Evolutionary conservation across 2,797 vertebrate genomes (phyloP).

Genomic region (Clarias fuscus): DNA sequence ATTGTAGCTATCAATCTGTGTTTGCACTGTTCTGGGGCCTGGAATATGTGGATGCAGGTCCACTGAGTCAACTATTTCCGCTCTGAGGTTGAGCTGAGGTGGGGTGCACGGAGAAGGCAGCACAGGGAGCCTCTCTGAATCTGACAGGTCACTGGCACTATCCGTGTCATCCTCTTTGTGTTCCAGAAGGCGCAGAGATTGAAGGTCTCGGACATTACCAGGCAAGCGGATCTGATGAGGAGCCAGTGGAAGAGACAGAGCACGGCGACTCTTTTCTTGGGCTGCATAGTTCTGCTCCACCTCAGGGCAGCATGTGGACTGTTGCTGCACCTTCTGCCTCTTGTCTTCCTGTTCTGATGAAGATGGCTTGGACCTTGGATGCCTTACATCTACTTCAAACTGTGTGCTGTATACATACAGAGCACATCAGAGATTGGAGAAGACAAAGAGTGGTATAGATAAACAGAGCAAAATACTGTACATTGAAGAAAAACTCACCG

Average conservation of each 20-base stretch:
- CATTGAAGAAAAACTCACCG: slow-evolving; percentile 49
- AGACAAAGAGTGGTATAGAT: neutral
- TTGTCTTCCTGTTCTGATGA: slow-evolving; percentile 66
- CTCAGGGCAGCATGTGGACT: slow-evolving; percentile 60
- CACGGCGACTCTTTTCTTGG: slow-evolving; percentile 70
- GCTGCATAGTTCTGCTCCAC: slow-evolving; percentile 60
- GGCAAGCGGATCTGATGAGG: slow-evolving; percentile 66
- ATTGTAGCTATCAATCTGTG: slow-evolving; percentile 67
- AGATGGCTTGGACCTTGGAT: slow-evolving; percentile 66
- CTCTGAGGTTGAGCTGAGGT: slow-evolving; percentile 89
- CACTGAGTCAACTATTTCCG: slow-evolving; percentile 83
- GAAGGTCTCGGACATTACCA: slow-evolving; percentile 64
- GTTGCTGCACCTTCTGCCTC: slow-evolving; percentile 63
- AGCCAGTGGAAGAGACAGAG: slow-evolving; percentile 75
- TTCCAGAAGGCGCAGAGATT: slow-evolving; percentile 70
- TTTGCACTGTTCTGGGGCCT: slow-evolving; percentile 62
- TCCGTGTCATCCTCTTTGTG: slow-evolving; percentile 85
- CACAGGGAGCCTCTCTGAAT: slow-evolving; percentile 89
- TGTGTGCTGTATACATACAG: slow-evolving; percentile 65
- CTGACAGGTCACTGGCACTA: slow-evolving; percentile 93
- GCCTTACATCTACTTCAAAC: slow-evolving; percentile 66
- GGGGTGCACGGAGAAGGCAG: slow-evolving; percentile 87
- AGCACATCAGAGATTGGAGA: neutral
- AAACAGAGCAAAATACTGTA: neutral
- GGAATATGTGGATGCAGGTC: slow-evolving; percentile 77